phyloP scores from a whole-genome alignment of 2,113 vertebrate species.

The Otolemur garnettii region DNA sequence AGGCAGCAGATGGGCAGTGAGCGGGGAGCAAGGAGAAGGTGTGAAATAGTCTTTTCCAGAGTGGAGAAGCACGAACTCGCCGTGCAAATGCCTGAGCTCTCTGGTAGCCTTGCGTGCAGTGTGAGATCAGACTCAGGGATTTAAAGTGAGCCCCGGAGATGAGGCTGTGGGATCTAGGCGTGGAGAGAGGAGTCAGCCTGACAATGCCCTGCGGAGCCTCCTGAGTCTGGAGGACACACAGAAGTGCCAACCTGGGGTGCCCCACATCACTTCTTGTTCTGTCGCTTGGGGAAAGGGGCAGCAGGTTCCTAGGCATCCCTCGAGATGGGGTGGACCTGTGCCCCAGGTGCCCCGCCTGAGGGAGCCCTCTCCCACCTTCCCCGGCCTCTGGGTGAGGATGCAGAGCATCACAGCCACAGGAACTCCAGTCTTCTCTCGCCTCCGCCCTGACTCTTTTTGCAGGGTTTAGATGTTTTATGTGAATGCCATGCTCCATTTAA shows the following conservation, averaged over 20 bases:
- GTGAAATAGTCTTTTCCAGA: background rate
- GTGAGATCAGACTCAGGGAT: background rate
- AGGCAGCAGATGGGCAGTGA: fast-evolving
- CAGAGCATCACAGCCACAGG: fast-evolving
- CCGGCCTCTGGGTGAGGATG: background rate
- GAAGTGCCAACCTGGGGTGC: background rate
- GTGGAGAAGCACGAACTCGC: background rate
- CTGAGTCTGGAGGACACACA: background rate
- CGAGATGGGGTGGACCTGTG: background rate
- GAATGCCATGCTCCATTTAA: conserved; percentile 44
- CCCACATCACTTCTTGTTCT: background rate
- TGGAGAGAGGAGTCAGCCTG: background rate
- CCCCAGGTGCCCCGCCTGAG: background rate
- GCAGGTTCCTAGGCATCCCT: background rate
- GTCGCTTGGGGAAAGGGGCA: background rate
- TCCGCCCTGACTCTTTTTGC: background rate
- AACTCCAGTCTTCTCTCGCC: background rate
- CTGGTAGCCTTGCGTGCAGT: fast-evolving
- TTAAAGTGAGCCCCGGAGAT: background rate
- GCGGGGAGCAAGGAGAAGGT: background rate
- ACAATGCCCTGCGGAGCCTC: background rate
- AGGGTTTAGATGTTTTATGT: background rate
- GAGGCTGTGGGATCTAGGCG: fast-evolving
- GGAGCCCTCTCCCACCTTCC: background rate
- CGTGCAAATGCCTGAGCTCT: fast-evolving